Base-by-base conservation (phyloP, 2,888 invertebrate genomes). In the Tribolium freemani region DNA sequence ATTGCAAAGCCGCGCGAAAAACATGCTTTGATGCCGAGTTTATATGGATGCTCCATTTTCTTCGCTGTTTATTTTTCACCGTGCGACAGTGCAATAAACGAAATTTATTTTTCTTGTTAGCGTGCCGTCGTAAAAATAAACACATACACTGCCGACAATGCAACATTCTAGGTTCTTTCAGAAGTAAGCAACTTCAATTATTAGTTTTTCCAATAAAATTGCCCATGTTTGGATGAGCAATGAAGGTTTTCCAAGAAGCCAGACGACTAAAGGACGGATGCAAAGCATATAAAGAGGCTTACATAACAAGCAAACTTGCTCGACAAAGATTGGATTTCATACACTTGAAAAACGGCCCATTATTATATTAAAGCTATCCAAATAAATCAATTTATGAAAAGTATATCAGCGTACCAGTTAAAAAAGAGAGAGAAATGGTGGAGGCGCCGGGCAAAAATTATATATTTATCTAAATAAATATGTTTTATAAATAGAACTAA, bases 91-190 rank as follows among this genome's bases (percentile, higher is more conserved):
- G 61, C 69, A 61, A 69, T 61, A 53, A 53, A 69, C 61, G 8
- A 69, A 61, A 61, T 53, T 61, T 69, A 60, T 51, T 60, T 69
- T 60, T 61, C 60, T 69, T 69, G 61, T 69, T 53, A 69, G 53
- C 38, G 10, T 30, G 21, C 16, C 16, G 61, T 51, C 61, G 53
- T 61, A 69, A 69, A 69, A 51, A 53, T 48, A 51, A 44, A 69
- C 58, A 50, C 53, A 16, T 45, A 58, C 58, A 8, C 45, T 13
- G n/a, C 3, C 26, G 26, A 20, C 53, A 26, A 20, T 26, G 53
- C 26, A 21, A 53, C 16, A 53, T 53, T 26, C 21, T 53, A 26
- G 53, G 38, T 38, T 38, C 26, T 38, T 38, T 38, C 38, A 38
- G n/a, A 38, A 38, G 38, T 38, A 38, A 38, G 38, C 38, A 38